Evolutionary conservation across 2,797 vertebrate species (phyloP).

Genomic region (Rhadinocentrus ornatus): DNA sequence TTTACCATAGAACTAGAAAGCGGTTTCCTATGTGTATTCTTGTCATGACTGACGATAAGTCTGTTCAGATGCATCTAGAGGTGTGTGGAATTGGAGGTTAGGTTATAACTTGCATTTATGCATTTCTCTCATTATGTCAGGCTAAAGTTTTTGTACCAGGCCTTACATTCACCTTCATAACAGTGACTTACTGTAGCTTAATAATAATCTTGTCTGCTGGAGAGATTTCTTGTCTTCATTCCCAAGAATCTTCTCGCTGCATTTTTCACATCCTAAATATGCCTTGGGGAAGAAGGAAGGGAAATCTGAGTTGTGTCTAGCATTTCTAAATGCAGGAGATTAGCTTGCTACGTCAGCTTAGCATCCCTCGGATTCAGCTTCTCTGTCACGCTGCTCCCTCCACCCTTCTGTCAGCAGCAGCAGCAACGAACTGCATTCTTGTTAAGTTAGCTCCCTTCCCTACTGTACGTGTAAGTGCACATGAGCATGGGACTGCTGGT

Average conservation of each 20-base stretch:
- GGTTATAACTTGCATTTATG: background rate
- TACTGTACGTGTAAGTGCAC: slow-evolving; percentile 70
- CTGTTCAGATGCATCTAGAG: background rate
- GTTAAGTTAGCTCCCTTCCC: slow-evolving; percentile 55
- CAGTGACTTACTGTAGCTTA: slow-evolving; percentile 67
- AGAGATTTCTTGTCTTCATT: slow-evolving; percentile 54
- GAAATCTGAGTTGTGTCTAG: slow-evolving; percentile 48
- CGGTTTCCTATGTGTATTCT: no score
- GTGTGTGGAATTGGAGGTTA: background rate
- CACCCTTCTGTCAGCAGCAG: slow-evolving; percentile 47
- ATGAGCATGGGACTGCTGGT: slow-evolving; percentile 69
- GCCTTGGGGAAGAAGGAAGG: slow-evolving; percentile 39
- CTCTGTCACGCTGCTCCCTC: slow-evolving; percentile 54
- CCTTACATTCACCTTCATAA: slow-evolving; percentile 30
- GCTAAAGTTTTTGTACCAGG: slow-evolving; percentile 21
- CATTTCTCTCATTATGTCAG: background rate
- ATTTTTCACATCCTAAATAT: slow-evolving; percentile 58
- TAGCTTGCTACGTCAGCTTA: slow-evolving; percentile 73
- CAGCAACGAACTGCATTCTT: slow-evolving; percentile 33
- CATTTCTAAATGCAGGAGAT: slow-evolving; percentile 68
- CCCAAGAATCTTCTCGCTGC: slow-evolving; percentile 40
- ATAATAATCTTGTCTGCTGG: slow-evolving; percentile 39
- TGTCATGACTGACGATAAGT: background rate
- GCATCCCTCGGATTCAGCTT: slow-evolving; percentile 53
- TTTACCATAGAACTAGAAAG: background rate